Evolutionary conservation across 2,797 vertebrate genomes (phyloP).

Genomic region (Sarcoramphus papa): DNA sequence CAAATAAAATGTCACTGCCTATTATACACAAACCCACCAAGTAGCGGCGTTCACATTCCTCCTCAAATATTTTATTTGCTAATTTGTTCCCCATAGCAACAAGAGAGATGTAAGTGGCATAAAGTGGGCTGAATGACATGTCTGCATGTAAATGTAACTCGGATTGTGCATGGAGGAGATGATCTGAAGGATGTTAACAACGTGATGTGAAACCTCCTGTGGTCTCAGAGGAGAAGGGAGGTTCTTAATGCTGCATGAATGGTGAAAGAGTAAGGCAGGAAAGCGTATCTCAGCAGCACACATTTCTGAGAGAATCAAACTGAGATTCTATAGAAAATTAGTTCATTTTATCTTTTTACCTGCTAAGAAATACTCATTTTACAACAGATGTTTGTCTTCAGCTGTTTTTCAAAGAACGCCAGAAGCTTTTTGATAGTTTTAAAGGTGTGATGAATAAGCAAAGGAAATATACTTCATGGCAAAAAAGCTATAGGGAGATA

Average conservation of each 20-base stretch:
- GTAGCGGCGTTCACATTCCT: not conserved
- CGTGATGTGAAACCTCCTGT: not conserved
- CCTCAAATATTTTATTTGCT: constrained; percentile 40
- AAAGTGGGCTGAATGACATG: constrained; percentile 25
- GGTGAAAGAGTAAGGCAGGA: not conserved
- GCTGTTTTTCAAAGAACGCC: not conserved
- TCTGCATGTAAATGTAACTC: constrained; percentile 9
- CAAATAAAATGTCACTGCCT: not conserved
- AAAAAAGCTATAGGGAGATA: not conserved
- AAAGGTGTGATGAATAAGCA: not conserved
- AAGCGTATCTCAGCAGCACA: not conserved
- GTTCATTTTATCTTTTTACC: not conserved
- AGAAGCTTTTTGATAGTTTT: not conserved
- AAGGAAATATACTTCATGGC: not conserved
- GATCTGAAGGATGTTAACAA: constrained; percentile 22
- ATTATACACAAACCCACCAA: not conserved
- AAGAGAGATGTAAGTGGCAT: constrained; percentile 11
- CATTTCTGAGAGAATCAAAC: not conserved
- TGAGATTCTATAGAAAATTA: not conserved
- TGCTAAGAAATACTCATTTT: not conserved
- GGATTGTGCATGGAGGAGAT: not conserved
- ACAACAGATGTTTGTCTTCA: not conserved
- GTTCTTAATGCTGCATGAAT: not conserved
- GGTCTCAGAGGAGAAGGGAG: not conserved
- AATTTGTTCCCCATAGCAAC: constrained; percentile 51